Evolutionary conservation across 37 sponge, comb jelly and placozoan species (phyloP).

Genomic region (Tethya wilhelma): DNA sequence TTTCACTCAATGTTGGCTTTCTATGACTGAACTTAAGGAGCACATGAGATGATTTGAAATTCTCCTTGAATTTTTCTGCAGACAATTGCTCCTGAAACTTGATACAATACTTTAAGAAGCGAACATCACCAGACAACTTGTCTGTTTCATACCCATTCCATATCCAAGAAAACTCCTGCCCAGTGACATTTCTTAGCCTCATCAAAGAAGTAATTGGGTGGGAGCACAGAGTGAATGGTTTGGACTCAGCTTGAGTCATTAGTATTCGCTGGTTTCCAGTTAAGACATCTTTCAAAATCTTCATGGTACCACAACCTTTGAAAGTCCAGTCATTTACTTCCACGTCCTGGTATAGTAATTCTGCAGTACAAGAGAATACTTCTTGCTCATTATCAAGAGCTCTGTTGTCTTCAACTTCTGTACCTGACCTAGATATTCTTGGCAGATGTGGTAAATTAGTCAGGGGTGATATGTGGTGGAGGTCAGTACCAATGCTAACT

Average conservation of each 20-base stretch:
- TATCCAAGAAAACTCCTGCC: not conserved
- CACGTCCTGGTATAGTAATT: no score
- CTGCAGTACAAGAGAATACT: no score
- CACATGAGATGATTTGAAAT: not conserved
- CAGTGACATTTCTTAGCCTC: not conserved
- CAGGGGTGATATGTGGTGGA: no score
- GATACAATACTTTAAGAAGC: not conserved
- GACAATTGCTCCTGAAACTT: not conserved
- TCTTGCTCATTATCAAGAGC: no score
- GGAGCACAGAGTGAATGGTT: not conserved
- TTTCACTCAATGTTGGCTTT: not conserved
- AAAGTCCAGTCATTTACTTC: slow-evolving; percentile 89
- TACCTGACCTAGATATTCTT: no score
- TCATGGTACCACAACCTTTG: slow-evolving; percentile 84
- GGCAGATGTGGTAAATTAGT: no score
- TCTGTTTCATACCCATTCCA: not conserved
- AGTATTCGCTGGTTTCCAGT: slow-evolving; percentile 66
- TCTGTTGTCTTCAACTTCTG: no score
- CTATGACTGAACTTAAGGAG: not conserved
- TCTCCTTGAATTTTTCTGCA: not conserved
- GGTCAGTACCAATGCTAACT: no score
- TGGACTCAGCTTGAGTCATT: slow-evolving; percentile 35
- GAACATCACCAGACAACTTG: not conserved
- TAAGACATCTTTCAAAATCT: slow-evolving; percentile 63
- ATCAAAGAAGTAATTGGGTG: not conserved